Conservation (phyloP, 2,113 vertebrate species). For the Variabilichromis moorii region DNA sequence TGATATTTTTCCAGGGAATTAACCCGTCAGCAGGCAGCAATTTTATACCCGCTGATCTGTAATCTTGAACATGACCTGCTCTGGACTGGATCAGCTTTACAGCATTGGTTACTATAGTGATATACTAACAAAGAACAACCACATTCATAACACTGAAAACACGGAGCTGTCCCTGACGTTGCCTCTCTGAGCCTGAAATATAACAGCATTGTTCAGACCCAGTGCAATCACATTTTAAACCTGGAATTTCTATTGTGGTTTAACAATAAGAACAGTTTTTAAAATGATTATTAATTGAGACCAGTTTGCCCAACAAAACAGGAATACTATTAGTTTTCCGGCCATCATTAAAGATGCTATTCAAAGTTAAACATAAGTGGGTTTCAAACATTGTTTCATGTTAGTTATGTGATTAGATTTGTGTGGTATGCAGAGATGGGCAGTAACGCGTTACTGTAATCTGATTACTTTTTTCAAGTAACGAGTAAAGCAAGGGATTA, state of each 20-base stretch:
- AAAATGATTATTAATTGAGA: not conserved
- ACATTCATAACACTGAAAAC: not conserved
- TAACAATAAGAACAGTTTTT: not conserved
- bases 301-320: not conserved
- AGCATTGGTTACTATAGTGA: not conserved
- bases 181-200: not conserved
- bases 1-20: not conserved
- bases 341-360: not conserved
- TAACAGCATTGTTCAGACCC: not conserved
- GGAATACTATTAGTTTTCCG: accelerated
- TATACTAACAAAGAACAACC: not conserved
- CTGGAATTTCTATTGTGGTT: not conserved
- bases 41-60: accelerated
- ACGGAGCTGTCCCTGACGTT: accelerated
- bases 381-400: not conserved
- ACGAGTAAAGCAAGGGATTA: too few species aligned
- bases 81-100: accelerated
- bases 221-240: not conserved
- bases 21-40: not conserved
- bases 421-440: not conserved
- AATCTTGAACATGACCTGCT: not conserved
- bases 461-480: too few species aligned
- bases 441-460: too few species aligned
- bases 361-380: not conserved
- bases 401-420: not conserved